Conservation (phyloP, 2,113 vertebrate genomes). For the Psilopsiagon aurifrons region DNA sequence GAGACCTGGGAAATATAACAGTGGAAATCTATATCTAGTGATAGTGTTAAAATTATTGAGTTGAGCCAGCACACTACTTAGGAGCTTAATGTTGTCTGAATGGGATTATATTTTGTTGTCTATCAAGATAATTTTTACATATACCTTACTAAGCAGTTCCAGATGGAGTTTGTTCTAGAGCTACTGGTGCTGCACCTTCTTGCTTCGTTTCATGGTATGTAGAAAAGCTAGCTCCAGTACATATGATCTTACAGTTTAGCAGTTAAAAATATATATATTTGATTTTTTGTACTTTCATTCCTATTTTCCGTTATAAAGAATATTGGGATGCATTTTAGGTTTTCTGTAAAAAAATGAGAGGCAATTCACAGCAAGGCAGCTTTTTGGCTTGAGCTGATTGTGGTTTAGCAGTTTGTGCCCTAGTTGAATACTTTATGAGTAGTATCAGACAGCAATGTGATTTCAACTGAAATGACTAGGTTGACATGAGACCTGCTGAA, state of each 20-base stretch:
- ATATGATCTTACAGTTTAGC: background rate
- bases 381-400: background rate
- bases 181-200: background rate
- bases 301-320: background rate
- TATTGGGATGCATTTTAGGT: background rate
- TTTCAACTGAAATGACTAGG: background rate
- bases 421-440: background rate
- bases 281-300: background rate
- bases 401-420: background rate
- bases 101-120: conserved; percentile 38
- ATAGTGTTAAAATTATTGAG: background rate
- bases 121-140: conserved; percentile 52
- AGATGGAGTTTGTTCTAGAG: conserved; percentile 23
- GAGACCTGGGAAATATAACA: background rate
- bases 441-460: background rate
- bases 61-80: background rate
- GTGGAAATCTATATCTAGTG: background rate
- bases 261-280: background rate
- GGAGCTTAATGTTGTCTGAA: background rate
- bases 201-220: background rate
- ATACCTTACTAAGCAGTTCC: conserved; percentile 49
- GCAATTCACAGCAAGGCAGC: background rate
- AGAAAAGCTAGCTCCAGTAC: background rate
- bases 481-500: background rate
- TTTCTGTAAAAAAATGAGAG: background rate